Evolutionary conservation across 2,797 vertebrate genomes (phyloP).

Genomic region (Lophotriccus pileatus): DNA sequence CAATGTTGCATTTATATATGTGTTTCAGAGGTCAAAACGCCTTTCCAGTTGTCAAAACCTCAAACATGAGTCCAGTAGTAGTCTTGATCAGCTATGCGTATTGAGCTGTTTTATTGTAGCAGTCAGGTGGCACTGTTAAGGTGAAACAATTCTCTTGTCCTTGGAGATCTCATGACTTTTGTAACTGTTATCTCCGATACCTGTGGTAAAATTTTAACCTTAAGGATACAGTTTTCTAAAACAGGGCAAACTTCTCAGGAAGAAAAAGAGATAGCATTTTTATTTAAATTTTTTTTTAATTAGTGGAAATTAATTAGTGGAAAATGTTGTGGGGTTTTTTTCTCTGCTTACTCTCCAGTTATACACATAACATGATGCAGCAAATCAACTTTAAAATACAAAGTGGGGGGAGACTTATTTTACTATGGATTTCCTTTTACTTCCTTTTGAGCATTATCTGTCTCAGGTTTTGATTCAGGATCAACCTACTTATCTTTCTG

Average conservation of each 20-base stretch:
- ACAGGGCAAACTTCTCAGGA: background rate
- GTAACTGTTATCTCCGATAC: constrained; percentile 33
- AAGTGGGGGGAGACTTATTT: background rate
- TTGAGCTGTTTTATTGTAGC: constrained; percentile 44
- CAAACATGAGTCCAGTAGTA: background rate
- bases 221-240: background rate
- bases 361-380: background rate
- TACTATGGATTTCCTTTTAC: background rate
- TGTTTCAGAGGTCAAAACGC: background rate
- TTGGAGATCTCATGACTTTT: constrained; percentile 57
- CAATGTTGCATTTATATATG: background rate
- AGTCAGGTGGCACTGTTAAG: constrained; percentile 18
- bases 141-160: constrained; percentile 29
- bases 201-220: constrained; percentile 57
- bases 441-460: background rate
- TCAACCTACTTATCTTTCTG: fast-evolving
- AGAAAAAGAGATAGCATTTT: background rate
- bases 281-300: background rate
- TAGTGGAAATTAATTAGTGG: background rate
- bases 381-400: background rate
- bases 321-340: background rate
- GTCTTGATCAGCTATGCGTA: background rate
- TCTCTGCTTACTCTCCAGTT: background rate
- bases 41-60: constrained; percentile 1
- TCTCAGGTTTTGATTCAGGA: background rate